Percentiles rank a stretch among this genome's conserved stretches.
Evolutionary conservation across 2,888 invertebrate species (phyloP).

Genomic region (Tinea semifulvella): DNA sequence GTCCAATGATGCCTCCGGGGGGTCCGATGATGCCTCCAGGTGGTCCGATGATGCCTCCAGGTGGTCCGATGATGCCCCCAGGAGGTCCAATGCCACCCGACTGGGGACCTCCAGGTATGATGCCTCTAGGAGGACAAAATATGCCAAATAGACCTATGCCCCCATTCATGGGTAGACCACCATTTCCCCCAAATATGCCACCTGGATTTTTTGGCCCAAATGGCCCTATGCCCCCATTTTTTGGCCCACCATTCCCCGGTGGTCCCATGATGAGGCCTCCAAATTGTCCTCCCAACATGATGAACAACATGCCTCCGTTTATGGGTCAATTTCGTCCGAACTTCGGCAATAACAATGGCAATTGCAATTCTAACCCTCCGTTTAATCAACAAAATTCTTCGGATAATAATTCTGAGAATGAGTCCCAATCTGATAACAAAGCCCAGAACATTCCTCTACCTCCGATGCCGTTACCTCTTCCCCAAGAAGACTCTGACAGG

Average conservation of each 20-base stretch:
- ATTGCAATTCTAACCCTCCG: not conserved
- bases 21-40: constrained; percentile 22
- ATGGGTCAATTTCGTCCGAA: constrained; percentile 45
- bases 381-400: too few relatives aligned
- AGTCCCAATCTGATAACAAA: constrained; percentile 1
- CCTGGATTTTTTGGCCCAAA: constrained; percentile 23
- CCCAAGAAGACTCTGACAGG: not conserved
- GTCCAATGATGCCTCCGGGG: constrained; percentile 16
- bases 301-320: constrained; percentile 23
- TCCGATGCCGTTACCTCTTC: not conserved
- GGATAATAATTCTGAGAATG: not conserved
- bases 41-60: not conserved
- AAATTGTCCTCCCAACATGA: constrained; percentile 7
- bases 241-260: constrained; percentile 26
- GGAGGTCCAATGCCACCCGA: too few relatives aligned
- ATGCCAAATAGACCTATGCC: constrained; percentile 19
- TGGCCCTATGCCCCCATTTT: constrained; percentile 32
- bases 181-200: constrained; percentile 26
- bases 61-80: not conserved
- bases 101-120: not conserved
- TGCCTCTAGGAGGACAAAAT: not conserved
- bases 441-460: not conserved
- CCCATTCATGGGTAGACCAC: constrained; percentile 42
- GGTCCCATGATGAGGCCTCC: constrained; percentile 15
- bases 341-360: constrained; percentile 36